Conservation (phyloP, 2,888 invertebrate genomes). For the Andrena bicolor region DNA sequence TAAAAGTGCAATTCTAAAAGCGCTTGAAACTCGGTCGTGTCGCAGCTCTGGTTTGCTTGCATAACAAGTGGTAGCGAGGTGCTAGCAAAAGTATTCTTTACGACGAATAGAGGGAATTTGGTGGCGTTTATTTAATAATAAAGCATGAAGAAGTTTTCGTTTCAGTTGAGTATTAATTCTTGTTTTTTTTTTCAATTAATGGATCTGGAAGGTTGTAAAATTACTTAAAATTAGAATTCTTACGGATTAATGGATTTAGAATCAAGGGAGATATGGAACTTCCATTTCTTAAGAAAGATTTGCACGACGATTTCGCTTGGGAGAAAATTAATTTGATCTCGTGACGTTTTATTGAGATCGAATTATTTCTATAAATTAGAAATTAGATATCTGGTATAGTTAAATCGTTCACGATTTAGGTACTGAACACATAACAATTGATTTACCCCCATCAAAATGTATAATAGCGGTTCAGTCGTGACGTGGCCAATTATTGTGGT, state of each 20-base stretch:
- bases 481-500: slow-evolving; percentile 1
- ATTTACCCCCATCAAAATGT: slow-evolving; percentile 7
- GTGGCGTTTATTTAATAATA: background rate
- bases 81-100: background rate
- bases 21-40: background rate
- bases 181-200: background rate
- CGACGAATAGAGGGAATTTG: background rate
- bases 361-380: too few species aligned
- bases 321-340: too few species aligned
- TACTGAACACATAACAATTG: background rate
- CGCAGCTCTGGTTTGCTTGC: background rate
- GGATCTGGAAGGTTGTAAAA: too few species aligned
- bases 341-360: too few species aligned
- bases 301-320: too few species aligned
- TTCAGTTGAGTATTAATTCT: background rate
- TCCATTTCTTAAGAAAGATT: too few species aligned
- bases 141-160: background rate
- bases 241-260: too few species aligned
- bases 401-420: slow-evolving; percentile 10
- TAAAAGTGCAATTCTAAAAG: slow-evolving; percentile 8
- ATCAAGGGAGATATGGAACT: too few species aligned
- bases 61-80: slow-evolving; percentile 3
- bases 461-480: background rate
- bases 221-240: too few species aligned
- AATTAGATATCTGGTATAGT: too few species aligned